These are phyloP conservation scores for Apostichopus japonicus DNA, from an alignment of 35 echinoderm and acorn worm genomes.

Conservation along the genomic window DNA sequence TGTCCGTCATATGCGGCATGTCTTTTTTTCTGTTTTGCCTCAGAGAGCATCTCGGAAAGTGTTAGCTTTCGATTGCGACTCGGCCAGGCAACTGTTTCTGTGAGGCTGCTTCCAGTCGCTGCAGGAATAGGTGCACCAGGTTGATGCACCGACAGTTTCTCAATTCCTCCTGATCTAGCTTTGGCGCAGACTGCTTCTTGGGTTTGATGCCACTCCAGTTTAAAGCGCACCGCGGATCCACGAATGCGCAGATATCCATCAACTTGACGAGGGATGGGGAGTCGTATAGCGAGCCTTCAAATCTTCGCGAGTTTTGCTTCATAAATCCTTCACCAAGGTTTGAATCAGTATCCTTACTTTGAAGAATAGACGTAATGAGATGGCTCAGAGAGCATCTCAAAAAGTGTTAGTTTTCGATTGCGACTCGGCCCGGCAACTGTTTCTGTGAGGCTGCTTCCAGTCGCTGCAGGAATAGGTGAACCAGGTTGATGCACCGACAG, in stretches of 20 bases:
- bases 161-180: background rate
- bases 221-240: background rate
- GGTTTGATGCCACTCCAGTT: background rate
- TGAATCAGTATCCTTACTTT: background rate
- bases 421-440: too few relatives aligned
- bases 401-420: too few relatives aligned
- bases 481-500: too few relatives aligned
- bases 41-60: too few relatives aligned
- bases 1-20: too few relatives aligned
- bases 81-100: background rate
- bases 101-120: background rate
- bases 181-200: background rate
- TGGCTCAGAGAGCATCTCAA: too few relatives aligned
- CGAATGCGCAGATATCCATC: background rate
- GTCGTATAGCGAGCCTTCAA: background rate
- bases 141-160: background rate
- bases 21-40: too few relatives aligned
- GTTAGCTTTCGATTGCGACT: too few relatives aligned
- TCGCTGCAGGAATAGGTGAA: too few relatives aligned
- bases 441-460: too few relatives aligned
- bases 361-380: background rate
- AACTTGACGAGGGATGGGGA: slow-evolving; percentile 1
- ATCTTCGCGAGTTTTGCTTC: background rate
- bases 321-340: background rate
- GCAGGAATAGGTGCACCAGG: background rate